phyloP scores from a whole-genome alignment of 2,888 invertebrate species.

The Scaptomyza reducta region DNA sequence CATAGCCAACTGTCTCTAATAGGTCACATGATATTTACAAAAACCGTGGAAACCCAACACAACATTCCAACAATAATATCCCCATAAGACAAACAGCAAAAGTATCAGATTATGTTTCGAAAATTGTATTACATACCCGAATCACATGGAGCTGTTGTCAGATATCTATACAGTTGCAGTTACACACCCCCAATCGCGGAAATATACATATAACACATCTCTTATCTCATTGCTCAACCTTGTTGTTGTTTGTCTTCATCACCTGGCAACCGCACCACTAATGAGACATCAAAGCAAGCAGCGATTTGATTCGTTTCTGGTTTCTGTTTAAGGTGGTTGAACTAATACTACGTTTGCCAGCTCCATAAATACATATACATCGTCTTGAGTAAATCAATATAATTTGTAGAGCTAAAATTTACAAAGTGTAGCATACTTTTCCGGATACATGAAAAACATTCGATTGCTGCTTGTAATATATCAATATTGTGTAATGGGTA shows the following conservation, averaged over 20 bases:
- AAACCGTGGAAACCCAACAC: constrained; percentile 5
- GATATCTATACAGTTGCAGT: constrained; percentile 42
- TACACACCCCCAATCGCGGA: constrained; percentile 9
- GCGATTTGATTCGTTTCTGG: constrained; percentile 62
- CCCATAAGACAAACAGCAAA: constrained; percentile 33
- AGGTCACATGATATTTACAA: constrained; percentile 41
- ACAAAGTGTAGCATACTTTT: constrained; percentile 35
- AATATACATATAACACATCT: constrained; percentile 9
- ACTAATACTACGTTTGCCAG: constrained; percentile 24
- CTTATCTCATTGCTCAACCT: constrained; percentile 6
- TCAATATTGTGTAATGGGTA: too few species aligned
- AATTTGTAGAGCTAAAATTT: not conserved
- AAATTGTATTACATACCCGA: constrained; percentile 26
- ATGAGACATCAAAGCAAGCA: constrained; percentile 72
- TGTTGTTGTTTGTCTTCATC: constrained; percentile 40
- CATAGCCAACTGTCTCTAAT: constrained; percentile 31
- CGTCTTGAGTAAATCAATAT: constrained; percentile 37
- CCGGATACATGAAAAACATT: not conserved
- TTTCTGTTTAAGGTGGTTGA: constrained; percentile 32
- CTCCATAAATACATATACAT: constrained; percentile 18
- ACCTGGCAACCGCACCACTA: constrained; percentile 73
- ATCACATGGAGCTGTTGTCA: constrained; percentile 28
- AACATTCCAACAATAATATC: not conserved
- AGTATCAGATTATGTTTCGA: constrained; percentile 42
- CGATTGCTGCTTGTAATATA: not conserved